Evolutionary conservation across 2,888 invertebrate species (phyloP).

Genomic region (Ceriagrion tenellum): DNA sequence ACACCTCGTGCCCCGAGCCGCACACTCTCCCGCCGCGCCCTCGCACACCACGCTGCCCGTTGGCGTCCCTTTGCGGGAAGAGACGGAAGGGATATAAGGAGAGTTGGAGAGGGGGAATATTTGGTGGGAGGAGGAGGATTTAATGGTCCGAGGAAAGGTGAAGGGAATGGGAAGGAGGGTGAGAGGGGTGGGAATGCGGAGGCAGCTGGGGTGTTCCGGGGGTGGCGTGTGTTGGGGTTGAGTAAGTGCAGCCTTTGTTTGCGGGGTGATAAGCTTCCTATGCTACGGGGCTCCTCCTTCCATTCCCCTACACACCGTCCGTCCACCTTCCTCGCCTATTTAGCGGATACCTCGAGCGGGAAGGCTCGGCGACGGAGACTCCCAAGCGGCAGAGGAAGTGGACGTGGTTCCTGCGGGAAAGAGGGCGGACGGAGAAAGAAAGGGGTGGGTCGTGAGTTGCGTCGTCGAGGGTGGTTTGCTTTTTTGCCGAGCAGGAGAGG

Average conservation of each 20-base stretch:
- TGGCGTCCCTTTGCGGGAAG: background rate
- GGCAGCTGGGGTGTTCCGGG: background rate
- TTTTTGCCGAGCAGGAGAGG: background rate
- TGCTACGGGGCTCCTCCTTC: background rate
- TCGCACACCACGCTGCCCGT: background rate
- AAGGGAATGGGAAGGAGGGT: background rate
- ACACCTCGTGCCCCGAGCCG: background rate
- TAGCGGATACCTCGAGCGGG: slow-evolving; percentile 33
- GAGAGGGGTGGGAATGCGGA: background rate
- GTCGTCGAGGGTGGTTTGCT: background rate
- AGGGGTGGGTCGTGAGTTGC: background rate
- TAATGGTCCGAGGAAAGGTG: background rate
- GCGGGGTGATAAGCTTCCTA: slow-evolving; percentile 55
- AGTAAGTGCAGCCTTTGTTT: slow-evolving; percentile 25
- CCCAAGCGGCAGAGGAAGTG: background rate
- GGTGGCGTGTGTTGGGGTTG: background rate
- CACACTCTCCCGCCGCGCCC: background rate
- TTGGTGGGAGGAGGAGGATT: background rate
- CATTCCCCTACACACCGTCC: background rate
- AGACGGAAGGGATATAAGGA: background rate
- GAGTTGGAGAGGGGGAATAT: background rate
- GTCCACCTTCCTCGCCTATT: slow-evolving; percentile 13
- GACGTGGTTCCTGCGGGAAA: background rate
- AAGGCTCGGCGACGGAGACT: background rate
- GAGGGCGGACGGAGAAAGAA: background rate